phyloP scores from a whole-genome alignment of 2,113 vertebrate genomes.

The Ramphastos sulfuratus region DNA sequence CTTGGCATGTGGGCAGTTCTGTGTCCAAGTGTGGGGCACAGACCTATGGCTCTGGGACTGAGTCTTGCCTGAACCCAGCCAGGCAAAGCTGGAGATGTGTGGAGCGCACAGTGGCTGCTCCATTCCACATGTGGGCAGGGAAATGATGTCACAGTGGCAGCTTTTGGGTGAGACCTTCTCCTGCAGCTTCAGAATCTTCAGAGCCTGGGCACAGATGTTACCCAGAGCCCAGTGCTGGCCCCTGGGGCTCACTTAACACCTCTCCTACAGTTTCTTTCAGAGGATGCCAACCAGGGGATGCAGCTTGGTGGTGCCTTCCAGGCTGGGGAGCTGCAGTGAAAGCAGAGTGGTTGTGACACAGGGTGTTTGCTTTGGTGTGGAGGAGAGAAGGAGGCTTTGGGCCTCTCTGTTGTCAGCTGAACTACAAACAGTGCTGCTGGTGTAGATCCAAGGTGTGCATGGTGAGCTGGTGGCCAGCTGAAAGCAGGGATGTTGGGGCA shows the following conservation, averaged over 20 bases:
- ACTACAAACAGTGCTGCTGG: neutral
- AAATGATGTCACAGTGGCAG: neutral
- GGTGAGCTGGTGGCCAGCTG: neutral
- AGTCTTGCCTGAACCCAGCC: neutral
- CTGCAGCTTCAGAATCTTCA: neutral
- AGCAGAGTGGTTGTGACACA: neutral
- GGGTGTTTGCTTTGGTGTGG: neutral
- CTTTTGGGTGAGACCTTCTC: neutral
- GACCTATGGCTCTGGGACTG: too few relatives aligned
- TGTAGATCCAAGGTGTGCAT: neutral
- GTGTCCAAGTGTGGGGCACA: neutral
- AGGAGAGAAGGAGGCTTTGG: conserved; percentile 1
- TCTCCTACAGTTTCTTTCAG: neutral
- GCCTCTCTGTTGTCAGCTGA: neutral
- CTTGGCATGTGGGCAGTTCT: neutral
- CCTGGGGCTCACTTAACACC: rapidly evolving
- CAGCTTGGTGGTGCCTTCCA: neutral
- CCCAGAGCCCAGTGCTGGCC: neutral
- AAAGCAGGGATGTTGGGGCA: neutral
- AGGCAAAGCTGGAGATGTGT: neutral
- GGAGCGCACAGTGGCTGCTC: neutral
- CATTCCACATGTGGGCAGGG: neutral
- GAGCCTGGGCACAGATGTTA: neutral
- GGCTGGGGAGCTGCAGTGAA: neutral
- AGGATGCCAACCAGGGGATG: neutral